Evolutionary conservation across 2,113 vertebrate species (phyloP).

Genomic region (Heptranchias perlo): DNA sequence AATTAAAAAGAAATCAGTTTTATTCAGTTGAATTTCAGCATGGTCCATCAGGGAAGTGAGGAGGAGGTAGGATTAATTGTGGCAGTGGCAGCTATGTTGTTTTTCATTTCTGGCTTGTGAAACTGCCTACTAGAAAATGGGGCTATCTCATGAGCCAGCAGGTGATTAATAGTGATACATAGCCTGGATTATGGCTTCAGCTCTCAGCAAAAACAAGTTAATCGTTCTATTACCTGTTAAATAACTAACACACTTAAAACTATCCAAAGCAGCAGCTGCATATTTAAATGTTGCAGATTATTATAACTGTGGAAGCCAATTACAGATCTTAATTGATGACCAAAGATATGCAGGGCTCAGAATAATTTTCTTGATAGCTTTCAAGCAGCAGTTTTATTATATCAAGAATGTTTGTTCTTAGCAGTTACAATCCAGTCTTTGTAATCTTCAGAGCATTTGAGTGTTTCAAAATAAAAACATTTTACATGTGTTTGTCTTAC

Average conservation of each 20-base stretch:
- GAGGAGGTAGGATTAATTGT: not conserved
- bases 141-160: too few species aligned
- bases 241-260: not conserved
- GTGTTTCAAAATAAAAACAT: not conserved
- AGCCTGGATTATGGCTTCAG: not conserved
- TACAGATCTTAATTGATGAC: not conserved
- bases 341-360: not conserved
- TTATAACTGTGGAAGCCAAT: not conserved
- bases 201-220: not conserved
- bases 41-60: not conserved
- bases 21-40: too few species aligned
- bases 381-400: too few species aligned
- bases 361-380: not conserved
- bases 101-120: not conserved
- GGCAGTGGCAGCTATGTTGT: too few species aligned
- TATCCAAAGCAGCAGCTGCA: not conserved
- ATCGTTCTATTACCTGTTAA: not conserved
- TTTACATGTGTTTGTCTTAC: not conserved
- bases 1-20: not conserved
- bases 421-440: too few species aligned
- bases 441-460: too few species aligned
- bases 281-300: not conserved
- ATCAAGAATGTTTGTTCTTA: too few species aligned
- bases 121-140: too few species aligned
- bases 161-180: not conserved